Conservation (phyloP, 1,140 invertebrate genomes). For the Atta texana region DNA sequence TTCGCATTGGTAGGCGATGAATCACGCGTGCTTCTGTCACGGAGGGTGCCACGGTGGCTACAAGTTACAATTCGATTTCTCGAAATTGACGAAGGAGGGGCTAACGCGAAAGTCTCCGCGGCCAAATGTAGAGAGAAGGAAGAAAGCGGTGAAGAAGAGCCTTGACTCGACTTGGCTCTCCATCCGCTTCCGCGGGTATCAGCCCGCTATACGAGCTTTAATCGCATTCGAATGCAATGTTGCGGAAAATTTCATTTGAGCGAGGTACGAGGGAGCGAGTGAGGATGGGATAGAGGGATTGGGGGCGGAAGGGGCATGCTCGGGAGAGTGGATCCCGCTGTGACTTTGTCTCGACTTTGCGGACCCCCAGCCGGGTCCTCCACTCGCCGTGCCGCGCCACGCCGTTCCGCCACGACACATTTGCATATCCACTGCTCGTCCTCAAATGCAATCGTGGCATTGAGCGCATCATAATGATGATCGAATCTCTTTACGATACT, state of each 20-base stretch:
- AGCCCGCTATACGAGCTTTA: slow-evolving; percentile 82
- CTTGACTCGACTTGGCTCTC: slow-evolving; percentile 69
- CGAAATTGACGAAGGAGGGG: slow-evolving; percentile 55
- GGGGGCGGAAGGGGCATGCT: slow-evolving; percentile 26
- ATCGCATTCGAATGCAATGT: slow-evolving; percentile 86
- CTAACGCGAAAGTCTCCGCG: slow-evolving; percentile 56
- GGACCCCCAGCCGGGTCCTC: slow-evolving; percentile 76
- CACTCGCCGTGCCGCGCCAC: slow-evolving; percentile 20
- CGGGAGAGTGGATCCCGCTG: slow-evolving; percentile 80
- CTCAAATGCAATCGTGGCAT: slow-evolving; percentile 67
- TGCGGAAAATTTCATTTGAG: slow-evolving; percentile 86
- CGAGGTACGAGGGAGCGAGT: slow-evolving; percentile 71
- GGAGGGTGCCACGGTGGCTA: slow-evolving; percentile 65
- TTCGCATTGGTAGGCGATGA: slow-evolving; percentile 77
- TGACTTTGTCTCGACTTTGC: slow-evolving; percentile 84
- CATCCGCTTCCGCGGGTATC: slow-evolving; percentile 79
- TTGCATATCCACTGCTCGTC: slow-evolving; percentile 81
- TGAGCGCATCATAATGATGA: slow-evolving; percentile 35
- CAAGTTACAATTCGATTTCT: slow-evolving; percentile 85
- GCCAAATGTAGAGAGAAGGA: not conserved
- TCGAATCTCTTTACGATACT: slow-evolving; percentile 70
- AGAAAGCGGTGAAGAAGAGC: slow-evolving; percentile 63
- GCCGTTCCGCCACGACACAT: slow-evolving; percentile 75
- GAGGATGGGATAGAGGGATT: not conserved
- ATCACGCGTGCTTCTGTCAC: slow-evolving; percentile 74